These are phyloP conservation scores for Hucho hucho DNA, from an alignment of 2,113 vertebrate genomes.

Conservation along the genomic window DNA sequence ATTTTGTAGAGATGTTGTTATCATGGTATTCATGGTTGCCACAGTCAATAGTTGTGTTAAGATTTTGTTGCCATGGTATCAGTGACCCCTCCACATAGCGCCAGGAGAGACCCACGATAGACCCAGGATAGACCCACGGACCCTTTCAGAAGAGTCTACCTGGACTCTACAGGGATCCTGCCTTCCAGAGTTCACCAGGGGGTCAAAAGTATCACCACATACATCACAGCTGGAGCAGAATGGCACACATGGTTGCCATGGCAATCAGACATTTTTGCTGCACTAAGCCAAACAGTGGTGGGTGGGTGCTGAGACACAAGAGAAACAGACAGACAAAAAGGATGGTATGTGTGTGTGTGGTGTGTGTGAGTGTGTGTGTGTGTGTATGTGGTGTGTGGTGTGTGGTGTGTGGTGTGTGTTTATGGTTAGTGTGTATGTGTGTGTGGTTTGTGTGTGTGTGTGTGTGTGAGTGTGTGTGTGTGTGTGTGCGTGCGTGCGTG, in stretches of 20 bases:
- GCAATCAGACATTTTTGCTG: constrained; percentile 56
- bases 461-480: too few species aligned
- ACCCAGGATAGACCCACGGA: too few species aligned
- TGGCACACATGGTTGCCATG: constrained; percentile 68
- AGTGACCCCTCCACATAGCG: constrained; percentile 17
- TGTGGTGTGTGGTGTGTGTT: too few species aligned
- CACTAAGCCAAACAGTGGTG: constrained; percentile 64
- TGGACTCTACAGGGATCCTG: constrained; percentile 37
- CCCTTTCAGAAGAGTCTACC: constrained; percentile 17
- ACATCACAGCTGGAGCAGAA: constrained; percentile 74
- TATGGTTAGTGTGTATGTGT: too few species aligned
- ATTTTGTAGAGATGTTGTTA: constrained; percentile 20
- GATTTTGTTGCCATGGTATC: constrained; percentile 28
- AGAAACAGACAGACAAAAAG: constrained; percentile 42
- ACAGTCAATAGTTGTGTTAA: background rate
- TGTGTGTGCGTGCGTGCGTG: too few species aligned
- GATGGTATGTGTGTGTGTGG: constrained; percentile 28
- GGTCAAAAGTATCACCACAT: constrained; percentile 74
- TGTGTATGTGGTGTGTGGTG: too few species aligned
- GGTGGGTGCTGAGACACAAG: constrained; percentile 34
- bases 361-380: too few species aligned
- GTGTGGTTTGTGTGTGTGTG: too few species aligned
- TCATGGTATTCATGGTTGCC: constrained; percentile 21
- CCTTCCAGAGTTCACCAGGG: constrained; percentile 64
- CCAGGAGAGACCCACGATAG: constrained; percentile 19